phyloP scores from a whole-genome alignment of 2,113 vertebrate species.

The Ptilonorhynchus violaceus region DNA sequence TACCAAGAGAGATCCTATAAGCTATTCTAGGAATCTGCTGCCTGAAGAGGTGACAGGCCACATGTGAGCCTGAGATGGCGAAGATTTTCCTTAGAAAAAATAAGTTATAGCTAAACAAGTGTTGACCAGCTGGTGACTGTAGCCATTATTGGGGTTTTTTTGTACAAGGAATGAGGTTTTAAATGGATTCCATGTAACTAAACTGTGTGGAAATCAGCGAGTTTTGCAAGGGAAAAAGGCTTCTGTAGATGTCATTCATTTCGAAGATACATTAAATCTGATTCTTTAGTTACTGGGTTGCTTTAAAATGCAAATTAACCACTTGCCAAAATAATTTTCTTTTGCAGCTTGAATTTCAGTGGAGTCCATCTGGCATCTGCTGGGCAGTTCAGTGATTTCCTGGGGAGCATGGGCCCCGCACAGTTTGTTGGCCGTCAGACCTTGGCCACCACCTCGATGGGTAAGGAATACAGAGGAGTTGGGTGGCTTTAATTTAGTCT shows the following conservation, averaged over 20 bases:
- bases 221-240: background rate
- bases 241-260: background rate
- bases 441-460: slow-evolving; percentile 96
- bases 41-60: background rate
- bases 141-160: background rate
- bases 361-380: slow-evolving; percentile 94
- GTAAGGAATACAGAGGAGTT: slow-evolving; percentile 71
- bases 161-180: background rate
- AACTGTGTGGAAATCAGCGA: background rate
- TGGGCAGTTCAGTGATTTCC: slow-evolving; percentile 94
- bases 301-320: slow-evolving; percentile 28
- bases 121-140: background rate
- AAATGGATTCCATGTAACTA: background rate
- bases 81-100: background rate
- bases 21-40: background rate
- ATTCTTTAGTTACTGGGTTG: background rate
- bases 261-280: background rate
- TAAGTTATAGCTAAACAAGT: background rate
- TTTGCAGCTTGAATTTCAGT: slow-evolving; percentile 92
- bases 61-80: background rate
- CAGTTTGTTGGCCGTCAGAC: slow-evolving; percentile 97
- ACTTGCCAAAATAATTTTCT: slow-evolving; percentile 12
- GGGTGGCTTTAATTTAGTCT: background rate
- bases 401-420: slow-evolving; percentile 96
- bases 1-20: background rate